A percentile compares a stretch with the other conserved stretches of the same genome.
phyloP scores from a whole-genome alignment of 1,140 invertebrate species.

The Olivierus martensii region DNA sequence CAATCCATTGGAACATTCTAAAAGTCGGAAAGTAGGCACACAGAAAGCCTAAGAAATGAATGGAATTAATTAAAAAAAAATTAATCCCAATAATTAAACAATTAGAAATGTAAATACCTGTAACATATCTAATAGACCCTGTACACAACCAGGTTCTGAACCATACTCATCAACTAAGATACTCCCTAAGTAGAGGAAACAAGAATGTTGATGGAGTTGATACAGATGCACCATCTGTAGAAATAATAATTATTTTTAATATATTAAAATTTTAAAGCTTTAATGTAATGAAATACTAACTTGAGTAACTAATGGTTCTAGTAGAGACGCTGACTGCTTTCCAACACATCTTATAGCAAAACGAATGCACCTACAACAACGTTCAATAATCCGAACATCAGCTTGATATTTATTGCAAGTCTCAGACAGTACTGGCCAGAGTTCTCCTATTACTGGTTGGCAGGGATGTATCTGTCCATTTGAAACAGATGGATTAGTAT shows the following conservation, averaged over 20 bases:
- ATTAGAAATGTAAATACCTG: conserved; percentile 25
- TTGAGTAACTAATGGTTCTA: conserved; percentile 64
- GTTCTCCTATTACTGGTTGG: conserved; percentile 58
- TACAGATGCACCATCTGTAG: conserved; percentile 73
- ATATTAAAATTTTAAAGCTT: not conserved
- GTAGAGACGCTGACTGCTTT: conserved; percentile 54
- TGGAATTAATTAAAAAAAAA: not conserved
- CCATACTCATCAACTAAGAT: conserved; percentile 94
- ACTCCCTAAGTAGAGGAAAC: conserved; percentile 80
- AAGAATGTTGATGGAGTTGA: conserved; percentile 65
- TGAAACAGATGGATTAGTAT: conserved; percentile 48
- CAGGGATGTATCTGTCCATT: conserved; percentile 57
- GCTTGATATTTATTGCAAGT: conserved; percentile 59
- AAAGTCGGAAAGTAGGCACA: conserved; percentile 62
- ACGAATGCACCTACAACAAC: conserved; percentile 73
- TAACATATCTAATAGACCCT: conserved; percentile 69
- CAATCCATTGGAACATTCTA: conserved; percentile 56
- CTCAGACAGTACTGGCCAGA: conserved; percentile 72
- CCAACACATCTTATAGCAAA: conserved; percentile 78
- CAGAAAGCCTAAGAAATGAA: conserved; percentile 51
- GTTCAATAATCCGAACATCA: conserved; percentile 79
- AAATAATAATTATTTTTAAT: not conserved
- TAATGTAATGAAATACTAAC: conserved; percentile 26
- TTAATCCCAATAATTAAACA: not conserved
- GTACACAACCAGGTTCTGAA: conserved; percentile 45